Base-by-base conservation (phyloP, 1,140 invertebrate species). In the Zaprionus davidi region DNA sequence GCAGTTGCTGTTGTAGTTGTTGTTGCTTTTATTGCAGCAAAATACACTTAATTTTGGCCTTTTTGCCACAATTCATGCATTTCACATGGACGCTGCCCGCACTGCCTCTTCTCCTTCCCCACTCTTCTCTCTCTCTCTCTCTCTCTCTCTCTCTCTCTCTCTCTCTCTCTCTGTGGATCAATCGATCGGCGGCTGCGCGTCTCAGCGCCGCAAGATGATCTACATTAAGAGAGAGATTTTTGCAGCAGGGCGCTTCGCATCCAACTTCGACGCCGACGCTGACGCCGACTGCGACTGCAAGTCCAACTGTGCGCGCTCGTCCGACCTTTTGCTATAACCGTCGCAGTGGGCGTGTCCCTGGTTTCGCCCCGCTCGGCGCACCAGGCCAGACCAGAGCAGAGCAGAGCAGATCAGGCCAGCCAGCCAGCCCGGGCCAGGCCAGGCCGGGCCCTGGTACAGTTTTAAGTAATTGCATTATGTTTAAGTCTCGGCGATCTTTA, bases 391-490 rank as follows among this genome's bases (percentile, higher is more conserved):
- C 82, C 80, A 57, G 79, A 34, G 9, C 31, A 9, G 26, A 28
- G 26, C 26, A 28, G 31, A 9, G 31, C 9, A 34, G 31, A 11
- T 34, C 31, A 34, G 31, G 31, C 31, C 31, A 34, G 31, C 31
- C 31, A 41, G 38, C 38, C 38, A 41, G 38, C 15, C 38, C 38
- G 15, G 13, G 15, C 38, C 38, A 15, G 5, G 5, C 22, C 79
- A 57, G 79, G 70, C 63, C 68, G 31, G 51, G 68, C 77, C 84
- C 80, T 88, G 84, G 85, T 84, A 87, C 86, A 90, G 82, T 90
- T 90, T 88, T 90, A 90, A 90, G 85, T 90, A 90, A 90, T 90
- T 90, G 85, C 85, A 90, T 90, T 88, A 88, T 88, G 85, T 90
- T 88, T 90, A 81, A 83, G 75, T 51, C 79, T 49, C 38, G 51